Percentiles rank a stretch among this genome's conserved stretches.
Conservation (phyloP, 2,113 vertebrate genomes). For the cat (Felis catus) region F.catus_Fca126_mat1.0 CM031414.1:32679001-32679500, state of each 20-base stretch:
- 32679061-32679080: conserved; percentile 48
- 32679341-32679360: conserved; percentile 73
- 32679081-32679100: conserved; percentile 66
- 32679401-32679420: conserved; percentile 83
- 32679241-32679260: conserved; percentile 67
- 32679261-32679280: conserved; percentile 69
- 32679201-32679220: conserved; percentile 60
- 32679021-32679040: conserved; percentile 43
- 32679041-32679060: conserved; percentile 65
- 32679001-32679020: conserved; percentile 64
- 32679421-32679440: conserved; percentile 78
- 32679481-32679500: conserved; percentile 63
- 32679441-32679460: conserved; percentile 77
- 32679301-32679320: conserved; percentile 75
- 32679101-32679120: conserved; percentile 40
- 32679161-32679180: conserved; percentile 45
- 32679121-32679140: conserved; percentile 68
- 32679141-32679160: conserved; percentile 67
- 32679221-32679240: conserved; percentile 55
- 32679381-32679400: conserved; percentile 79
- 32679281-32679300: conserved; percentile 78
- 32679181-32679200: conserved; percentile 59
- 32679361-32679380: conserved; percentile 85
- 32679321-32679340: conserved; percentile 80
- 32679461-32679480: conserved; percentile 77